Evolutionary conservation across 2,888 invertebrate genomes (phyloP), one percentile per base, ranked within the genome.

Genomic region (Psylliodes chrysocephalus): DNA sequence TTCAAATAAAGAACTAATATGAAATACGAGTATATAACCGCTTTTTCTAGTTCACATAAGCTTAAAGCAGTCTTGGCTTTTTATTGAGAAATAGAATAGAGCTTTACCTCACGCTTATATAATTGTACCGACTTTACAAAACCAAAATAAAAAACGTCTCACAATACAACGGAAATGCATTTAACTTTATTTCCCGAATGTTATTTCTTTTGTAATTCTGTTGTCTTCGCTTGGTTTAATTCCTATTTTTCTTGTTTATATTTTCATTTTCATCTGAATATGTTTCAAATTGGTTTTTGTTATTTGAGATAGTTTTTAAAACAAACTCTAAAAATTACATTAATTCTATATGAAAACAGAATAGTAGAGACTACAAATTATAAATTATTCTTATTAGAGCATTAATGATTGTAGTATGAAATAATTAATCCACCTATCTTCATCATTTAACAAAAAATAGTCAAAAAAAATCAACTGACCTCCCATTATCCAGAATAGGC

Each of bases 171-270:
- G 19, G 19, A 46, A 46, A 19, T 18, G 44, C 44, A 46, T 18
- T 46, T 46, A n/a, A 12, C 40, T 42, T 46, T 46, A 19, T 46
- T 46, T 19, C n/a, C 44, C 19, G 15, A 22, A 46, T 46, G 44
- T 14, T 42, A 17, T 42, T 42, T 42, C 42, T 42, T 42, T 42
- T 42, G 8, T n/a, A 22, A n/a, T 19, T 19, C 44, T 46, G 19
- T 46, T 46, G 19, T 46, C 44, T 10, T 42, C 15, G 40, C 40
- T 15, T 42, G 15, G 40, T 17, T 42, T 42, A 42, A 42, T 42
- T 5, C 12, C 10, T 42, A 3, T 2, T 15, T 42, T 42, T 17
- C 7, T 42, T 42, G 7, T 3, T 2, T 42, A 30, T 30, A 38
- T 14, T 38, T 38, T 14, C 38, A 38, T 6, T 30, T 30, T 30